A percentile compares a stretch with the other conserved stretches of the same genome.
phyloP scores from a whole-genome alignment of 2,113 vertebrate species.

The Polypterus bichir region DNA sequence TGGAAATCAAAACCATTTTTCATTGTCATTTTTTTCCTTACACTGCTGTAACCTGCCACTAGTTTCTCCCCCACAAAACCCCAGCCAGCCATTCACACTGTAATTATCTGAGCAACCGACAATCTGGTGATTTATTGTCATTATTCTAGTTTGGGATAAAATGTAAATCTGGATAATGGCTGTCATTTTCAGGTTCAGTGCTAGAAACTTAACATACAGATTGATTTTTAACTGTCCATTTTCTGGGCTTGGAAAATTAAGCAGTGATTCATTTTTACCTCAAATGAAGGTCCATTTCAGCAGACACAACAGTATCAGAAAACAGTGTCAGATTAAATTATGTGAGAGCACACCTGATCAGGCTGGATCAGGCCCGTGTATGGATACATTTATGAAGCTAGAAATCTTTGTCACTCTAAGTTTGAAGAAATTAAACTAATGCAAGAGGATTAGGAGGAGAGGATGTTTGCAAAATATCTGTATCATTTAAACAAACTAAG shows the following conservation, averaged over 20 bases:
- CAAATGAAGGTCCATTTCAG: constrained; percentile 20
- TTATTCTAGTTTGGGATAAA: constrained; percentile 50
- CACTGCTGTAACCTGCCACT: constrained; percentile 21
- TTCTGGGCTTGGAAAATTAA: constrained; percentile 40
- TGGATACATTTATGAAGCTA: no score
- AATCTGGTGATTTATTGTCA: constrained; percentile 52
- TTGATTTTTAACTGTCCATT: constrained; percentile 46
- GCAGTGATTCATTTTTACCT: constrained; percentile 29
- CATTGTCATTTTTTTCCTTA: constrained; percentile 39
- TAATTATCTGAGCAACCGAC: constrained; percentile 54
- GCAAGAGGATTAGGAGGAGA: no score
- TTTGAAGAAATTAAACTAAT: no score
- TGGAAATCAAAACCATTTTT: constrained; percentile 42
- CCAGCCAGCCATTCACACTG: constrained; percentile 28
- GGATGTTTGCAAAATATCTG: no score
- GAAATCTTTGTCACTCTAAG: no score
- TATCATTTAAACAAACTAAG: no score
- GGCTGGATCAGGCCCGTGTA: no score
- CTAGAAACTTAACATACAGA: constrained; percentile 42
- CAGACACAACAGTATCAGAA: constrained; percentile 17
- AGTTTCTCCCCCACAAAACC: constrained; percentile 27
- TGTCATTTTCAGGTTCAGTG: constrained; percentile 54
- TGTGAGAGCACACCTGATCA: no score
- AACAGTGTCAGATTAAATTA: background rate
- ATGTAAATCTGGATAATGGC: constrained; percentile 62